Conservation (phyloP, 2,113 vertebrate genomes). For the Halcyon malimbica region DNA sequence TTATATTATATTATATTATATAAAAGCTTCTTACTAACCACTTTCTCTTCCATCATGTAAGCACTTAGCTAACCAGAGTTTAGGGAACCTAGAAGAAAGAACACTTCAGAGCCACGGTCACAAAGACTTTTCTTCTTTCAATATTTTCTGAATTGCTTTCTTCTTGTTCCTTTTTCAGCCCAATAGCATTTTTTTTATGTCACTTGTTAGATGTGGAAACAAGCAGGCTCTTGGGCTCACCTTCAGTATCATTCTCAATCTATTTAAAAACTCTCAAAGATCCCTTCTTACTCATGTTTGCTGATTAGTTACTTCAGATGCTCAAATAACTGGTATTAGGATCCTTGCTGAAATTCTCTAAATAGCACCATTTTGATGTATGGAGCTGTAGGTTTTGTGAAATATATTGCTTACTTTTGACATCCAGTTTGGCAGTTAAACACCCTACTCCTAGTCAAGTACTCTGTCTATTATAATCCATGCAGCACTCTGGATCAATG, state of each 20-base stretch:
- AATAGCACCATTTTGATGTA: not conserved
- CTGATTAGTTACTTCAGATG: not conserved
- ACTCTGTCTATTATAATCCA: not conserved
- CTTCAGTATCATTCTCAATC: not conserved
- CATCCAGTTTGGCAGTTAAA: not conserved
- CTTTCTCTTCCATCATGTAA: not conserved
- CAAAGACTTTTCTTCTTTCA: not conserved
- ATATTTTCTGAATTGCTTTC: not conserved
- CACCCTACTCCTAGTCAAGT: not conserved
- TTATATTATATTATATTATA: constrained; percentile 19
- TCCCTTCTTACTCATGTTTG: not conserved
- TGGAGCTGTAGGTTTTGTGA: not conserved
- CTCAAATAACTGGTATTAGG: not conserved
- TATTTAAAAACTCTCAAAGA: not conserved
- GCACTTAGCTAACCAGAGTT: not conserved
- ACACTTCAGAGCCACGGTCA: not conserved
- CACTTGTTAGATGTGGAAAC: not conserved
- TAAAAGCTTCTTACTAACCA: constrained; percentile 4
- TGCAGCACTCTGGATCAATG: not conserved
- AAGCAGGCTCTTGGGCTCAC: not conserved
- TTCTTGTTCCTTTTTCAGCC: not conserved
- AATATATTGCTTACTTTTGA: not conserved
- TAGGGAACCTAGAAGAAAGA: not conserved
- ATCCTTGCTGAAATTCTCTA: not conserved
- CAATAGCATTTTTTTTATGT: not conserved